Conservation (phyloP, 2,888 invertebrate species). For the Campaea margaritaria region DNA sequence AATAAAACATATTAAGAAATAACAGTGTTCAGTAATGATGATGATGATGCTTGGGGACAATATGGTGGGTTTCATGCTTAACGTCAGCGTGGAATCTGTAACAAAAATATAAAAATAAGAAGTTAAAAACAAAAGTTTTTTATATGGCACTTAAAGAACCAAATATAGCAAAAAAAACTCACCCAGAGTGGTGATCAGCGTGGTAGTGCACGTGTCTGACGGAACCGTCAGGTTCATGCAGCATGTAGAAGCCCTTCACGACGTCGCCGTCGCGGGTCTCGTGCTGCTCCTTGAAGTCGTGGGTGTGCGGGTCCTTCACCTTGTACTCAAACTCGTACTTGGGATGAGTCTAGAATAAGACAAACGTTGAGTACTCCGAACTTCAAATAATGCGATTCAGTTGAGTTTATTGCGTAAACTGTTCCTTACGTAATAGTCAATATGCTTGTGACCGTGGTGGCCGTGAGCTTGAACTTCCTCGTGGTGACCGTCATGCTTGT, state of each 20-base stretch:
- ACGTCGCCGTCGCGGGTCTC: conserved; percentile 73
- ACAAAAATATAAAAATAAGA: neutral
- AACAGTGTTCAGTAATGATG: conserved; percentile 19
- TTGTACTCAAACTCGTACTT: conserved; percentile 78
- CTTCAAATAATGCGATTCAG: neutral
- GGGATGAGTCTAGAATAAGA: conserved; percentile 56
- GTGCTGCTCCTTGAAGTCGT: conserved; percentile 74
- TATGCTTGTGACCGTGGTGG: conserved; percentile 19
- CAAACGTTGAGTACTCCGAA: too few relatives aligned
- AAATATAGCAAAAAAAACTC: neutral
- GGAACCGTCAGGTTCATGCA: conserved; percentile 71
- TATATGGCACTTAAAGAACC: too few relatives aligned
- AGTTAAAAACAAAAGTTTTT: too few relatives aligned
- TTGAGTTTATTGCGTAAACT: neutral
- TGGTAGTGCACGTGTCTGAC: conserved; percentile 71
- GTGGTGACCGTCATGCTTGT: conserved; percentile 50
- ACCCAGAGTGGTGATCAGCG: conserved; percentile 71
- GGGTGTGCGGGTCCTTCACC: conserved; percentile 74
- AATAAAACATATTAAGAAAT: too few relatives aligned
- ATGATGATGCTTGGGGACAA: conserved; percentile 47
- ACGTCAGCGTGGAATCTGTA: conserved; percentile 48
- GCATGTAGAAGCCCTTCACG: conserved; percentile 72
- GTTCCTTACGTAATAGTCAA: conserved; percentile 26
- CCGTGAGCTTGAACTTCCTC: conserved; percentile 25
- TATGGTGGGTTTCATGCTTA: conserved; percentile 40